Percentiles rank a stretch among this genome's conserved stretches.
These are phyloP conservation scores for Hippoglossus hippoglossus DNA, from an alignment of 2,797 vertebrate genomes.

Conservation along the genomic window DNA sequence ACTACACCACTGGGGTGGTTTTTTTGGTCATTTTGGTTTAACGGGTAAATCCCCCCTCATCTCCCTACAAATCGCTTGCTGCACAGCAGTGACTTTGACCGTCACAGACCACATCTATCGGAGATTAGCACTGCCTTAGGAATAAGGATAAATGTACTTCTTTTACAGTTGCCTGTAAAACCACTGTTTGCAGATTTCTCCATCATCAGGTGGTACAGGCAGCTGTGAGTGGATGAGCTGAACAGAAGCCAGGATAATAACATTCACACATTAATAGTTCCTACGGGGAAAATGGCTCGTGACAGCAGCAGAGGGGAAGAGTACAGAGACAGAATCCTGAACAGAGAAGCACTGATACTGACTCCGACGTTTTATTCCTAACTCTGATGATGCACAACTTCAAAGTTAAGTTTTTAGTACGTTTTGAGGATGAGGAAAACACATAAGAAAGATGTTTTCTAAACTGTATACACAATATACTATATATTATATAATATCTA, in stretches of 20 bases:
- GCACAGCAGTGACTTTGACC: slow-evolving; percentile 13
- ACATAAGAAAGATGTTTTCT: background rate
- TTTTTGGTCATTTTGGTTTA: too few species aligned
- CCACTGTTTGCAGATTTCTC: slow-evolving; percentile 55
- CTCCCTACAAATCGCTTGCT: background rate
- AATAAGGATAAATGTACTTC: slow-evolving; percentile 45
- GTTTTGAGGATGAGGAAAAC: background rate
- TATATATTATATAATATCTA: too few species aligned
- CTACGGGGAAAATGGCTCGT: slow-evolving; percentile 56
- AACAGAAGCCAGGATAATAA: slow-evolving; percentile 67
- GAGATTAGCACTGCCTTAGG: slow-evolving; percentile 37
- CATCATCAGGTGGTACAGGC: slow-evolving; percentile 61
- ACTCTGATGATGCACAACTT: too few species aligned
- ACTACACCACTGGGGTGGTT: too few species aligned
- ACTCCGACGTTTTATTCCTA: background rate
- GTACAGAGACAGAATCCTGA: slow-evolving; percentile 41
- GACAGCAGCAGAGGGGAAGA: slow-evolving; percentile 29
- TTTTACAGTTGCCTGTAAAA: slow-evolving; percentile 64
- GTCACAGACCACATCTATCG: slow-evolving; percentile 4
- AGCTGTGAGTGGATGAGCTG: slow-evolving; percentile 67
- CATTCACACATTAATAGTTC: slow-evolving; percentile 66
- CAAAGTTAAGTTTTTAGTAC: background rate
- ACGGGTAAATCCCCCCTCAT: too few species aligned
- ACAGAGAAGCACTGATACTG: slow-evolving; percentile 13
- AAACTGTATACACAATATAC: too few species aligned